A percentile compares a stretch with the other conserved stretches of the same genome.
These are phyloP conservation scores for Orchesella flavescens DNA, from an alignment of 2,888 invertebrate species.

Conservation along the genomic window DNA sequence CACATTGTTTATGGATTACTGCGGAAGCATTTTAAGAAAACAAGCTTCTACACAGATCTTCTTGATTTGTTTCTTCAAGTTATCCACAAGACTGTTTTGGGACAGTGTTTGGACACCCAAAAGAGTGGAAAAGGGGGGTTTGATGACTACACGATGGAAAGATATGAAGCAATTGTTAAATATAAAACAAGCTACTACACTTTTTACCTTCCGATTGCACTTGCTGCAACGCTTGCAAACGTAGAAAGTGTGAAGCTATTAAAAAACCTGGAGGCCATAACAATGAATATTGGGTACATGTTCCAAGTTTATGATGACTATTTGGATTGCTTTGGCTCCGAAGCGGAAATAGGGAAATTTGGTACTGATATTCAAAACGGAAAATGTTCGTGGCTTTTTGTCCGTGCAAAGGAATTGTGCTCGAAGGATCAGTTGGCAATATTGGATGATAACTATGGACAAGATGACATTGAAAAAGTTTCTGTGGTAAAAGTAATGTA, in stretches of 20 bases:
- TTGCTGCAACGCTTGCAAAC: slow-evolving; percentile 86
- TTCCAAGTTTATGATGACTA: slow-evolving; percentile 96
- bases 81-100: slow-evolving; percentile 83
- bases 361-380: slow-evolving; percentile 95
- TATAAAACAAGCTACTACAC: slow-evolving; percentile 96
- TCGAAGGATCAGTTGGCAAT: background rate
- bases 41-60: slow-evolving; percentile 85
- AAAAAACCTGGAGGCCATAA: slow-evolving; percentile 85
- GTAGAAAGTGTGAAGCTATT: slow-evolving; percentile 80
- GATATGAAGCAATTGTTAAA: slow-evolving; percentile 89
- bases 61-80: slow-evolving; percentile 90
- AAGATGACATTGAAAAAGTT: background rate
- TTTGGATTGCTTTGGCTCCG: slow-evolving; percentile 92
- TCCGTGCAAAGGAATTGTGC: slow-evolving; percentile 86
- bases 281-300: slow-evolving; percentile 94
- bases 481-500: slow-evolving; percentile 75
- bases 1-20: slow-evolving; percentile 86
- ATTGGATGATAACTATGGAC: slow-evolving; percentile 40
- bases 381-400: slow-evolving; percentile 95
- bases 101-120: slow-evolving; percentile 79
- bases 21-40: slow-evolving; percentile 83
- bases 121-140: slow-evolving; percentile 67
- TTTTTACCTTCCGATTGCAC: slow-evolving; percentile 91
- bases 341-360: slow-evolving; percentile 87
- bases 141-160: slow-evolving; percentile 81